Evolutionary conservation across 2,888 invertebrate genomes (phyloP).

Genomic region (Microctonus brassicae): DNA sequence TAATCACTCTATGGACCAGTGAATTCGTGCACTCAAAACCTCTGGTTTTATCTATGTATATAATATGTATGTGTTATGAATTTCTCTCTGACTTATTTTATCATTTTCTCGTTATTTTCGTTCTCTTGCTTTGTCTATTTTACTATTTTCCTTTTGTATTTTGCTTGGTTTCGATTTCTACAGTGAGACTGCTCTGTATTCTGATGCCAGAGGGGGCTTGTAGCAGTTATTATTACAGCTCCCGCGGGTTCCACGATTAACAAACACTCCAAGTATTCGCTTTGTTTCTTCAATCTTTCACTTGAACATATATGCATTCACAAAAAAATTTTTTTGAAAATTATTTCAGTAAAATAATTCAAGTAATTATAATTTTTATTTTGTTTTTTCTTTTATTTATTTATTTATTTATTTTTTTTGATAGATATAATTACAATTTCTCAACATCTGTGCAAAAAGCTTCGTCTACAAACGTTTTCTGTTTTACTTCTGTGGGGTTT

Average conservation of each 20-base stretch:
- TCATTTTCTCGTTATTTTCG: conserved; percentile 21
- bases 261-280: conserved; percentile 9
- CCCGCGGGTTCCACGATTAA: conserved; percentile 27
- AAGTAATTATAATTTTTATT: background rate
- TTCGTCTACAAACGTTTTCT: too few species aligned
- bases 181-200: conserved; percentile 12
- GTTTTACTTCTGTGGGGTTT: too few species aligned
- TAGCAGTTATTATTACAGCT: conserved; percentile 47
- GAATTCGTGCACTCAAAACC: conserved; percentile 26
- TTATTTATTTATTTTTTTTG: too few species aligned
- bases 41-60: background rate
- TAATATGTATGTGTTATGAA: background rate
- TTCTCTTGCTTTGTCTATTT: too few species aligned
- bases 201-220: conserved; percentile 30
- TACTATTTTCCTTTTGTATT: too few species aligned
- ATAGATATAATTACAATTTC: background rate
- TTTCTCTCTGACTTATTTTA: background rate
- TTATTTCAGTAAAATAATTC: background rate
- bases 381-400: background rate
- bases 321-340: background rate
- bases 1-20: conserved; percentile 40
- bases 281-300: background rate
- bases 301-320: background rate
- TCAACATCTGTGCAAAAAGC: background rate
- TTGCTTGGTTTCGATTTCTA: conserved; percentile 11